These are phyloP conservation scores for Phodopus roborovskii DNA, from an alignment of 2,113 vertebrate species.

Conservation along the genomic window DNA sequence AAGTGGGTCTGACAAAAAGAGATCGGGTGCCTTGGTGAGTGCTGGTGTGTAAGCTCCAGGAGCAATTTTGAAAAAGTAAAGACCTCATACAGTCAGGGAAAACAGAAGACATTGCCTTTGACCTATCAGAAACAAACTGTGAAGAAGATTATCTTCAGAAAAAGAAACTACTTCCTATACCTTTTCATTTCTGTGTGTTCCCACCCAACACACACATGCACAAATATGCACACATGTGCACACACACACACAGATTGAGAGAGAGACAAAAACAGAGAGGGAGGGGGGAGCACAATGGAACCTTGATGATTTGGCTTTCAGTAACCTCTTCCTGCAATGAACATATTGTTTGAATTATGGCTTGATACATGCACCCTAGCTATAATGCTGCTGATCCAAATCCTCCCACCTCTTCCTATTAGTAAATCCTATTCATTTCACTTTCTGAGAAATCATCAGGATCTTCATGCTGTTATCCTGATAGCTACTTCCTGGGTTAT, in stretches of 20 bases:
- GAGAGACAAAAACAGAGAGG: background rate
- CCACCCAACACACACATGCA: background rate
- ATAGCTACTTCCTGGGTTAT: background rate
- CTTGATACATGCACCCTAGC: background rate
- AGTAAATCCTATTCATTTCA: conserved; percentile 13
- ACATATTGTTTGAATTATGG: conserved; percentile 34
- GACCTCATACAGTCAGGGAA: background rate
- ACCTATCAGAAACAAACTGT: conserved; percentile 31
- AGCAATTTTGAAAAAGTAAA: conserved; percentile 26
- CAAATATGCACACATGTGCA: background rate
- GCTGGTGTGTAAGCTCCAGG: background rate
- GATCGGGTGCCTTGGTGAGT: background rate
- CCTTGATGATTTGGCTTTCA: conserved; percentile 11
- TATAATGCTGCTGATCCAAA: conserved; percentile 28
- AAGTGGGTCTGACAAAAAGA: background rate
- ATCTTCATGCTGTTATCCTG: background rate
- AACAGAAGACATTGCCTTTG: conserved; percentile 34
- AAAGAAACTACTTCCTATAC: background rate
- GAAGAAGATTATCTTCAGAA: conserved; percentile 16
- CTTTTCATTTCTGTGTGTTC: background rate
- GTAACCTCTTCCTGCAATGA: background rate
- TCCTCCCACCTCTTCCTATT: conserved; percentile 2
- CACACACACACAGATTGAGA: background rate
- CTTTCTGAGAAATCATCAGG: background rate
- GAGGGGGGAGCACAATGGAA: background rate